phyloP scores from a whole-genome alignment of 1,140 invertebrate species.

The Dinothrombium tinctorium region DNA sequence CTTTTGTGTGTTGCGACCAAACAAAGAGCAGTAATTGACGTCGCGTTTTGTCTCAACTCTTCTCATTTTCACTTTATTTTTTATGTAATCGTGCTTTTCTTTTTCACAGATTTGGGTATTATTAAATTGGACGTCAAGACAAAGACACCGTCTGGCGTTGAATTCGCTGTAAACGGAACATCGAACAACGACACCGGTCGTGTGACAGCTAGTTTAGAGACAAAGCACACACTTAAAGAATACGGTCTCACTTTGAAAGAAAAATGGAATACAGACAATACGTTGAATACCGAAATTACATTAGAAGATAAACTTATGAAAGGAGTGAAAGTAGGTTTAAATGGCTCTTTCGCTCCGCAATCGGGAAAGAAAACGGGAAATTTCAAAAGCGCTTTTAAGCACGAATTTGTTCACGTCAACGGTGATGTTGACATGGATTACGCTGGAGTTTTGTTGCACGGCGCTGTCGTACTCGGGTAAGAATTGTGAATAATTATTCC shows the following conservation, averaged over 20 bases:
- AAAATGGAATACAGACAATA: slow-evolving; percentile 98
- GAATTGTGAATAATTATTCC: background rate
- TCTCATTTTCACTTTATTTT: background rate
- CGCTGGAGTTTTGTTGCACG: slow-evolving; percentile 58
- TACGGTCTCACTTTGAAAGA: slow-evolving; percentile 87
- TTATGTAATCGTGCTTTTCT: background rate
- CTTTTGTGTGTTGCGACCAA: no score
- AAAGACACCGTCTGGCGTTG: slow-evolving; percentile 67
- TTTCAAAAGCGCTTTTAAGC: slow-evolving; percentile 62
- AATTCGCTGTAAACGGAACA: slow-evolving; percentile 63
- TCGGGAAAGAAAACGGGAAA: slow-evolving; percentile 69
- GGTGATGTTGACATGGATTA: slow-evolving; percentile 69
- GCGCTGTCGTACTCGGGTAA: slow-evolving; percentile 60
- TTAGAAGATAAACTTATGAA: slow-evolving; percentile 64
- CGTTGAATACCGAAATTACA: slow-evolving; percentile 66
- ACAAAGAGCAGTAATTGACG: no score
- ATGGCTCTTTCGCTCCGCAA: slow-evolving; percentile 77
- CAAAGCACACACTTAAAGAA: slow-evolving; percentile 78
- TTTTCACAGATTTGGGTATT: slow-evolving; percentile 49
- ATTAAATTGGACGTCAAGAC: slow-evolving; percentile 85
- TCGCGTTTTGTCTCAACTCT: no score
- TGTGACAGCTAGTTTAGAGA: slow-evolving; percentile 69
- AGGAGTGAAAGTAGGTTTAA: slow-evolving; percentile 71
- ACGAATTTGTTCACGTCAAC: slow-evolving; percentile 60
- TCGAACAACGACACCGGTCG: slow-evolving; percentile 78